These are phyloP conservation scores for Prunella fulvescens DNA, from an alignment of 2,113 vertebrate species.

Conservation along the genomic window DNA sequence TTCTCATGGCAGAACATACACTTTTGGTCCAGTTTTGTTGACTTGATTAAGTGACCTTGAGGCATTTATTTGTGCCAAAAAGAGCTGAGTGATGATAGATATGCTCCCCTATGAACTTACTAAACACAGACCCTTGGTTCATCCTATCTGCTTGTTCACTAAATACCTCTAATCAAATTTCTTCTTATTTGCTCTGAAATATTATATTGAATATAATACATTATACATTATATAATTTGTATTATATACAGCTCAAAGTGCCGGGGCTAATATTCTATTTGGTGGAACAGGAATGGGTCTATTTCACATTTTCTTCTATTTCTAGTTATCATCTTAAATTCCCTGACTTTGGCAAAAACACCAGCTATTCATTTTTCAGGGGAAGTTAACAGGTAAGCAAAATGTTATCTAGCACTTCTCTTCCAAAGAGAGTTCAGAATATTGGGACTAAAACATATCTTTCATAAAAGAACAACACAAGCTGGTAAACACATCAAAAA, in stretches of 20 bases:
- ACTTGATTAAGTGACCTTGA: background rate
- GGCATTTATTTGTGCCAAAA: background rate
- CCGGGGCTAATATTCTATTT: background rate
- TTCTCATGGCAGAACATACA: background rate
- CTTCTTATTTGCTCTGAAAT: background rate
- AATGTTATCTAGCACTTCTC: background rate
- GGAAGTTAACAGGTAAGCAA: conserved; percentile 13
- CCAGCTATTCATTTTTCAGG: background rate
- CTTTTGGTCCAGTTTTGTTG: background rate
- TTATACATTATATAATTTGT: background rate
- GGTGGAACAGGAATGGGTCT: background rate
- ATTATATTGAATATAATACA: background rate
- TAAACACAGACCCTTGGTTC: background rate
- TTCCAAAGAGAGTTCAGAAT: background rate
- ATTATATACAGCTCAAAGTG: background rate
- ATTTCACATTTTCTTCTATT: background rate
- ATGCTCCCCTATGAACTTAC: background rate
- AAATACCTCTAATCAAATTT: background rate
- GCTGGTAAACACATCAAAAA: background rate
- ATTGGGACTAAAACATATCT: background rate
- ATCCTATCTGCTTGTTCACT: background rate
- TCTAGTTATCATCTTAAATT: background rate
- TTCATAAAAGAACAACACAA: background rate
- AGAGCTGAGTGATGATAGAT: background rate
- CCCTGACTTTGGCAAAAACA: conserved; percentile 6